These are phyloP conservation scores for Megalopta genalis DNA, from an alignment of 1,140 invertebrate species.

Conservation along the genomic window DNA sequence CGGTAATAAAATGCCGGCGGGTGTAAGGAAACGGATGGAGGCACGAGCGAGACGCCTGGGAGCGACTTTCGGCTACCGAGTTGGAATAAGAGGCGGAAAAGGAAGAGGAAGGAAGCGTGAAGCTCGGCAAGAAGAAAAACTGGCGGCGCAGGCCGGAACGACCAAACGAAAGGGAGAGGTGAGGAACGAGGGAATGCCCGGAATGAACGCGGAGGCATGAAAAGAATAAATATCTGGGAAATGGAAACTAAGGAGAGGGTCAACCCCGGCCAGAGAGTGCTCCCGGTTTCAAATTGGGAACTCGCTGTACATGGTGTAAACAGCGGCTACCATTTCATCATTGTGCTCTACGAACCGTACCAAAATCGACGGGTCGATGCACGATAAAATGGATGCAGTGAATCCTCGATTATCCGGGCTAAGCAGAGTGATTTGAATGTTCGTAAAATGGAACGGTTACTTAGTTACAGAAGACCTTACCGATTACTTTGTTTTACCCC, in stretches of 20 bases:
- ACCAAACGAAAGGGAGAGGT: neutral
- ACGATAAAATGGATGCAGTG: neutral
- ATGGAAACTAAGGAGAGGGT: neutral
- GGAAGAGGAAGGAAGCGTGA: slow-evolving; percentile 19
- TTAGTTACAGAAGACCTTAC: no score
- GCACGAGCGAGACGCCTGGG: slow-evolving; percentile 49
- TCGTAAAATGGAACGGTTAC: no score
- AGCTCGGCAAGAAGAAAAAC: neutral
- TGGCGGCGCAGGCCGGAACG: neutral
- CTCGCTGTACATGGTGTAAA: neutral
- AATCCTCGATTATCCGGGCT: no score
- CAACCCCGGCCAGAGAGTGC: neutral
- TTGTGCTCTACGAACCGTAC: no score
- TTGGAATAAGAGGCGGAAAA: neutral
- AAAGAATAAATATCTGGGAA: slow-evolving; percentile 1
- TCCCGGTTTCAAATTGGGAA: neutral
- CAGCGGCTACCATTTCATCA: neutral
- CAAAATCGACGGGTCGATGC: neutral
- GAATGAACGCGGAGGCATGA: neutral
- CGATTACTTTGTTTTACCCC: no score
- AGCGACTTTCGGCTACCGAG: slow-evolving; percentile 42
- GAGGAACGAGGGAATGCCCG: neutral
- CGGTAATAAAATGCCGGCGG: slow-evolving; percentile 66
- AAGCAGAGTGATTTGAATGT: no score
- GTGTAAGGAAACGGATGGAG: slow-evolving; percentile 34